Base-by-base conservation (phyloP, 2,888 invertebrate species). In the Dicyrtoma fusca region DNA sequence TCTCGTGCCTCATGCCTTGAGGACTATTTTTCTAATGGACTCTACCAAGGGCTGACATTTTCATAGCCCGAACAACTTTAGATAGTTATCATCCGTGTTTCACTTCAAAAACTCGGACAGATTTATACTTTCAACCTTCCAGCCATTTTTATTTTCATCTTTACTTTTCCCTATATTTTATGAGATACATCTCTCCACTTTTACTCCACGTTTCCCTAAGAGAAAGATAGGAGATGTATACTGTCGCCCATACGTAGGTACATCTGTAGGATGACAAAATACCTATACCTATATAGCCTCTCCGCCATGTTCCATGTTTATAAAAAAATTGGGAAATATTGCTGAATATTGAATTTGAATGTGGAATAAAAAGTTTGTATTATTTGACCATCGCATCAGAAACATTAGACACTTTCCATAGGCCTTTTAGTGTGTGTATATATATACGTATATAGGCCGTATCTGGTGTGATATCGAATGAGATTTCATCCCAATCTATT, bases 51-150 rank as follows among this genome's bases (percentile, higher is more conserved):
- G 49, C 73, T 73, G 73, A 73, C 73, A 64, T 63, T 73, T 73
- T 73, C 69, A 73, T 73, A 69, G 73, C 73, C 63, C 44, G 62
- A 69, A 69, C 73, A 69, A 73, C 69, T 73, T 73, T 73, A 73
- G 73, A 73, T 73, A 73, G 64, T 69, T 73, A 73, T 73, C 73
- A 73, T 62, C 49, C 42, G 23, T 73, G 73, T 69, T 59, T 73
- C 69, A 63, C 73, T 61, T 68, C 62, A 42, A 68, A 34, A 64
- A 72, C 61, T 73, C 26, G 69, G 73, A 69, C 57, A 69, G 73
- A 73, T 73, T 73, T 73, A 73, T 73, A 68, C 55, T 55, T 68
- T 63, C 53, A 26, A 23, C 70, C 25, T 26, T 53, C 61, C 62
- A 55, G 8, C 34, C 34, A 34, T 34, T 63, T 68, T 69, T 73